Evolutionary conservation across 2,113 vertebrate genomes (phyloP).

Genomic region (Chloroceryle aenea): DNA sequence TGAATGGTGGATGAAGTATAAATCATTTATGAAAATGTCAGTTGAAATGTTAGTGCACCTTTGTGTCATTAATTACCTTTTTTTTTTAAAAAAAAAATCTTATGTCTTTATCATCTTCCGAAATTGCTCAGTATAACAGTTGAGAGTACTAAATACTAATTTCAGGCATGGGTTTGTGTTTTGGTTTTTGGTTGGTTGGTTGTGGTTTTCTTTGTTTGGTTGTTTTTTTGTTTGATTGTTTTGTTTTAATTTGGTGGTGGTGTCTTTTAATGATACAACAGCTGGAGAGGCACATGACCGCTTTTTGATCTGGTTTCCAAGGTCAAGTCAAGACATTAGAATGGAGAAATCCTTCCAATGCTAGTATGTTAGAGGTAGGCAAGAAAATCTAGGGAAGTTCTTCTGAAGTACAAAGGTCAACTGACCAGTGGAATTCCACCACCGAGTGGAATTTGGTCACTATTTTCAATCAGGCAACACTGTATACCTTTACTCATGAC

Average conservation of each 20-base stretch:
- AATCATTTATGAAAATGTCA: conserved; percentile 66
- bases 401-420: not conserved
- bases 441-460: not conserved
- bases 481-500: not conserved
- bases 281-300: not conserved
- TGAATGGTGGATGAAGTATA: conserved; percentile 45
- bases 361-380: not conserved
- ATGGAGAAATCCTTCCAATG: not conserved
- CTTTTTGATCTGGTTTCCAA: not conserved
- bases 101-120: not conserved
- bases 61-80: conserved; percentile 52
- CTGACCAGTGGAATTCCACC: not conserved
- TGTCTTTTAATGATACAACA: not conserved
- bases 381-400: not conserved
- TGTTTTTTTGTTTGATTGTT: not conserved
- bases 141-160: not conserved
- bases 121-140: not conserved
- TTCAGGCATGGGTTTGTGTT: not conserved
- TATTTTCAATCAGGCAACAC: not conserved
- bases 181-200: no score
- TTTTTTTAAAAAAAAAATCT: not conserved
- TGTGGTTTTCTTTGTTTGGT: no score
- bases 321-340: not conserved
- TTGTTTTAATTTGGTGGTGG: not conserved
- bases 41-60: conserved; percentile 54